Evolutionary conservation across 1,140 invertebrate genomes (phyloP).

Genomic region (Wiebesia pumilae): DNA sequence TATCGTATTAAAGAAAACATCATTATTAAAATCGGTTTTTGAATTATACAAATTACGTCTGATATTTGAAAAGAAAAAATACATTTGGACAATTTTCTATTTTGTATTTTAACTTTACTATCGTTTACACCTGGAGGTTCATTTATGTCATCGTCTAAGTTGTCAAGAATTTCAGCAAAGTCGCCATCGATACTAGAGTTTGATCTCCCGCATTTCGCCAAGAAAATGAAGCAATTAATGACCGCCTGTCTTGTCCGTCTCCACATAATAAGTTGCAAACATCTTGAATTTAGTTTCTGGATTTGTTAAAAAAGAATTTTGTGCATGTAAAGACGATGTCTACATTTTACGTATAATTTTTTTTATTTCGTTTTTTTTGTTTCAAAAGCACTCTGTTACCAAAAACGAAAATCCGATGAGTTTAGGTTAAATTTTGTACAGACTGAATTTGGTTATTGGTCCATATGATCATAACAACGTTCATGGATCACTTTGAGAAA

Average conservation of each 20-base stretch:
- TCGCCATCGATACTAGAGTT: conserved; percentile 42
- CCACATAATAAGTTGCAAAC: conserved; percentile 66
- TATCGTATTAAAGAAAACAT: too few relatives aligned
- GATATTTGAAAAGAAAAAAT: not conserved
- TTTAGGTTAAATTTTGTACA: not conserved
- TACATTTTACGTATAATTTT: not conserved
- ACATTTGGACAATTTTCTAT: not conserved
- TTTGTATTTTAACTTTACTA: conserved; percentile 18
- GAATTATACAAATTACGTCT: too few relatives aligned
- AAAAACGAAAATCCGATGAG: not conserved
- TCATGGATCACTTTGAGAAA: not conserved
- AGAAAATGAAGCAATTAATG: conserved; percentile 58
- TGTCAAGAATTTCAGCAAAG: conserved; percentile 58
- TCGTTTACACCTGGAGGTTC: conserved; percentile 60
- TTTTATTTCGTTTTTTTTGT: not conserved
- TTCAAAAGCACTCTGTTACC: not conserved
- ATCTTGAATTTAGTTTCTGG: conserved; percentile 56
- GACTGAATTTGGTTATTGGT: conserved; percentile 19
- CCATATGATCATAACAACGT: not conserved
- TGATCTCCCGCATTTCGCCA: conserved; percentile 57
- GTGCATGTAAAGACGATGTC: not conserved
- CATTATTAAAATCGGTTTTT: too few relatives aligned
- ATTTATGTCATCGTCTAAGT: conserved; percentile 59
- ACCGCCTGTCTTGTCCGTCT: conserved; percentile 61
- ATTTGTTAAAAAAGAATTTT: not conserved